phyloP scores from a whole-genome alignment of 2,797 vertebrate genomes.

The Anabacerthia variegaticeps region DNA sequence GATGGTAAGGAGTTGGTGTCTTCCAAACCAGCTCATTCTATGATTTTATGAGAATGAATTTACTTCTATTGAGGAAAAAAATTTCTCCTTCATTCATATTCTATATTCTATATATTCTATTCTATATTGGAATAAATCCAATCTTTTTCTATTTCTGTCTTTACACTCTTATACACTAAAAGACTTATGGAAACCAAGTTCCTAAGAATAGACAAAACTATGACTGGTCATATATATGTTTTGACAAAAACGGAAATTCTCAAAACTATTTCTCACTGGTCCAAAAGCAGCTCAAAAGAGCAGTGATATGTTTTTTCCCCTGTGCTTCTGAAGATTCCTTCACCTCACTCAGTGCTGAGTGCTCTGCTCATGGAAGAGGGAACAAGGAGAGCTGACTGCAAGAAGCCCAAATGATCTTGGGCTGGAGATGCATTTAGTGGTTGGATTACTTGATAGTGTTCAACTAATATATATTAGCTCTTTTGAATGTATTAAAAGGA shows the following conservation, averaged over 20 bases:
- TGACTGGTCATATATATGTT: not conserved
- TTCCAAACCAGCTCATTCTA: not conserved
- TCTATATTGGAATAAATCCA: not conserved
- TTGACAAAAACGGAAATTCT: not conserved
- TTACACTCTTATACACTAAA: not conserved
- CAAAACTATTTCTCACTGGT: not conserved
- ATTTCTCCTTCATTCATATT: not conserved
- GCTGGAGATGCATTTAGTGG: not conserved
- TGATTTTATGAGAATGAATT: not conserved
- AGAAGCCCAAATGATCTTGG: not conserved
- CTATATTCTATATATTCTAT: no score
- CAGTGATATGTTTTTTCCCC: not conserved
- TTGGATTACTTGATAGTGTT: not conserved
- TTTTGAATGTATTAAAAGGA: not conserved
- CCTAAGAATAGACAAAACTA: not conserved
- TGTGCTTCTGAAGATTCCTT: not conserved
- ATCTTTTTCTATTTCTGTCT: not conserved
- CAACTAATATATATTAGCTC: not conserved
- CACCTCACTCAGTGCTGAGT: not conserved
- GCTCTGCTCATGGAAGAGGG: not conserved
- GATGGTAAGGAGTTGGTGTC: no score
- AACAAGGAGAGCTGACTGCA: not conserved
- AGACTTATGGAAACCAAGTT: not conserved
- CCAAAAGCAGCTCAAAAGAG: not conserved
- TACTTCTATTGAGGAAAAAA: not conserved